Evolutionary conservation across 2,888 invertebrate genomes (phyloP).

Genomic region (Dasypolia templi): DNA sequence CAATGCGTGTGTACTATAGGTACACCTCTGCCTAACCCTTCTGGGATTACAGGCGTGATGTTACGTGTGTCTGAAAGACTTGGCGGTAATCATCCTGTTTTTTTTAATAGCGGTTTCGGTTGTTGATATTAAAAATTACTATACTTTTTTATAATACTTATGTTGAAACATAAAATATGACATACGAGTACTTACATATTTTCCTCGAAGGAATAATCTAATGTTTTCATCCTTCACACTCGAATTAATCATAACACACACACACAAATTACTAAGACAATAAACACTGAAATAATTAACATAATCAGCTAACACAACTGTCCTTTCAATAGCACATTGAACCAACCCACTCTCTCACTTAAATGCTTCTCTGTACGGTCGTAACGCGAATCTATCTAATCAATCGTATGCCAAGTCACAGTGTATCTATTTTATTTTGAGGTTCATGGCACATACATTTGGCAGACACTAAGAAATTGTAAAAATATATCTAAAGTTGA

Average conservation of each 20-base stretch:
- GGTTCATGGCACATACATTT: background rate
- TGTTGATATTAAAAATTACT: background rate
- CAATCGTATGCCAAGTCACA: conserved; percentile 7
- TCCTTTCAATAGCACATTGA: conserved; percentile 26
- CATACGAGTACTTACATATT: background rate
- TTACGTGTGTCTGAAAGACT: background rate
- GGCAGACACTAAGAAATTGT: too few species aligned
- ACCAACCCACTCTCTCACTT: conserved; percentile 3
- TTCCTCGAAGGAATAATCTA: background rate
- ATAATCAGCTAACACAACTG: conserved; percentile 31
- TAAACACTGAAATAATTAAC: conserved; percentile 17
- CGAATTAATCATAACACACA: background rate
- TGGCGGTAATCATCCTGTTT: background rate
- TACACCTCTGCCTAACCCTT: too few species aligned
- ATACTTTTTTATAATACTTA: background rate
- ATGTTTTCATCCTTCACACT: too few species aligned
- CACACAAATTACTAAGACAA: background rate
- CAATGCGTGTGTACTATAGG: too few species aligned
- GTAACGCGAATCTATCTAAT: conserved; percentile 12
- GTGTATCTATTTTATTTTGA: too few species aligned
- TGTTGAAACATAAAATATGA: background rate
- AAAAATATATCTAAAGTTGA: too few species aligned
- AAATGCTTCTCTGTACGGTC: conserved; percentile 37
- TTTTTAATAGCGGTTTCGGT: background rate
- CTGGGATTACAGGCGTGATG: too few species aligned